These are phyloP conservation scores for Sarcophaga carnaria DNA, from an alignment of 2,888 invertebrate genomes.

Conservation along the genomic window DNA sequence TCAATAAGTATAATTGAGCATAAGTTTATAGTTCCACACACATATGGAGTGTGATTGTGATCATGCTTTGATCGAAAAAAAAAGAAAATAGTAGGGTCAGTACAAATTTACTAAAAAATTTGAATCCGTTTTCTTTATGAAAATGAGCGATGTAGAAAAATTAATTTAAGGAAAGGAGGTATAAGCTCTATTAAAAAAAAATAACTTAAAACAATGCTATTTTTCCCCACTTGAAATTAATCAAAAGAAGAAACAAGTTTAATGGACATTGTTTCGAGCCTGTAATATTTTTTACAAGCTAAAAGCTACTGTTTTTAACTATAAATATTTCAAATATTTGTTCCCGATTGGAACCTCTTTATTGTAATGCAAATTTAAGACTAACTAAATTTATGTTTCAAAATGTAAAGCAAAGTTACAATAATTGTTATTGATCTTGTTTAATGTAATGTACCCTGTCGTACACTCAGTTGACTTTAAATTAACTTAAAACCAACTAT, in stretches of 20 bases:
- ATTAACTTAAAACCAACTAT: no score
- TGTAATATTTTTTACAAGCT: no score
- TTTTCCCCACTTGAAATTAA: constrained; percentile 16
- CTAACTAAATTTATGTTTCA: no score
- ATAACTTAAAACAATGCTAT: constrained; percentile 12
- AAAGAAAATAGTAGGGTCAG: constrained; percentile 10
- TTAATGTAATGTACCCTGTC: no score
- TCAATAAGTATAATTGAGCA: constrained; percentile 46
- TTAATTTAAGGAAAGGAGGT: constrained; percentile 13
- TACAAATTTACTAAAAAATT: constrained; percentile 45
- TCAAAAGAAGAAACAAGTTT: constrained; percentile 32
- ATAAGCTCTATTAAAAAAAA: neutral
- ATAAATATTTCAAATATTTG: no score
- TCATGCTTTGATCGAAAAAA: neutral
- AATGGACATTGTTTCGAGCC: no score
- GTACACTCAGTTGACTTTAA: no score
- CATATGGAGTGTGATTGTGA: neutral
- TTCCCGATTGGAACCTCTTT: no score
- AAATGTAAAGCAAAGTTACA: no score
- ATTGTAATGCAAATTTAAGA: no score
- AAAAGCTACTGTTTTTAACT: no score
- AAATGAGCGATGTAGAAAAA: constrained; percentile 32
- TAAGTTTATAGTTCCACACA: constrained; percentile 42
- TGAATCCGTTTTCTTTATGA: constrained; percentile 36
- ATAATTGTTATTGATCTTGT: no score